Percentiles rank a stretch among this genome's conserved stretches.
phyloP scores from a whole-genome alignment of 2,888 invertebrate species.

The Diplazon laetatorius region DNA sequence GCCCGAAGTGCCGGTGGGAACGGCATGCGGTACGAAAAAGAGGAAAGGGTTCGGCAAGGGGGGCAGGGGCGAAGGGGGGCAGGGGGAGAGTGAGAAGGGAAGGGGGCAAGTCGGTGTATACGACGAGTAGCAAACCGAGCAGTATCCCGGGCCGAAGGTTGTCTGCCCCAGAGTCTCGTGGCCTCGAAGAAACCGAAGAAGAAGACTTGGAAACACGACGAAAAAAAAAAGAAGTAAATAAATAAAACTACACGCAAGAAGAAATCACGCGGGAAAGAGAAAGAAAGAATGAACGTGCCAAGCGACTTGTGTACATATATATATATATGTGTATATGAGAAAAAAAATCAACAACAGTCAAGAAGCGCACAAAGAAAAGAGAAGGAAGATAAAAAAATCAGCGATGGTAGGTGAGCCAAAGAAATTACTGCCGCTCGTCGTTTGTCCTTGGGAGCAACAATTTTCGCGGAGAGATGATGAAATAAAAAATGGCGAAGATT shows the following conservation, averaged over 20 bases:
- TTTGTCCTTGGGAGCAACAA: constrained; percentile 55
- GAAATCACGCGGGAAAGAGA: constrained; percentile 48
- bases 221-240: constrained; percentile 53
- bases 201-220: constrained; percentile 60
- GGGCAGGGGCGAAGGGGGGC: constrained; percentile 27
- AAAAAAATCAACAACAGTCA: constrained; percentile 38
- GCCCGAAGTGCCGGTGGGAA: constrained; percentile 55
- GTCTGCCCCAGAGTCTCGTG: constrained; percentile 77
- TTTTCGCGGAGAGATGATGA: constrained; percentile 9
- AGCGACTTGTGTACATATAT: constrained; percentile 56
- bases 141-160: constrained; percentile 76
- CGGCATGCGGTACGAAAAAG: constrained; percentile 44
- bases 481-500: constrained; percentile 17
- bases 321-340: constrained; percentile 57
- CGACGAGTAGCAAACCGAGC: constrained; percentile 62
- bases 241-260: too few relatives aligned
- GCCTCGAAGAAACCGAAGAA: constrained; percentile 75
- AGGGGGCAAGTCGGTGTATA: constrained; percentile 46
- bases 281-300: constrained; percentile 66
- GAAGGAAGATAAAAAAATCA: constrained; percentile 66
- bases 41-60: constrained; percentile 19
- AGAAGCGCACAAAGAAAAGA: constrained; percentile 35
- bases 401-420: constrained; percentile 63
- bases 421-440: constrained; percentile 57
- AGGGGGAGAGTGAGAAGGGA: constrained; percentile 17